Evolutionary conservation across 2,888 invertebrate genomes (phyloP), one percentile per base, ranked within the genome.

Genomic region (Blera fallax): DNA sequence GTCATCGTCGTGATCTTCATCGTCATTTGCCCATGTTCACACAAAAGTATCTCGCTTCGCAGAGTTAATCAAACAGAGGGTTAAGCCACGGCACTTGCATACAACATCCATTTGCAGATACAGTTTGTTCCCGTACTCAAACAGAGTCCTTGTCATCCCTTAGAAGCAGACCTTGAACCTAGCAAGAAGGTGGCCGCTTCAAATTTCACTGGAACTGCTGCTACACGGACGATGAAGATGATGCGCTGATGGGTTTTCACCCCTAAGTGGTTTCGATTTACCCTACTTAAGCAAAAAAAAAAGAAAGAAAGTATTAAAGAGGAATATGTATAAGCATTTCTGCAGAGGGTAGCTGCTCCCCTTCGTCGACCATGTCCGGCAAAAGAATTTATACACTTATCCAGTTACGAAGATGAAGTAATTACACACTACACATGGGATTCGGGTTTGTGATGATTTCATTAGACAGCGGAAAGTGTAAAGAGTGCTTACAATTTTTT

Each of bases 191-290:
- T 64, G 48, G 62, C 60, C 4, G 48, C 64, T 48, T 81, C 37
- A 48, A 37, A 69, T 81, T 69, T 81, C 76, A 69, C 37, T 45
- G 34, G 45, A 78, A 70, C 29, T 58, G 62, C 52, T 54, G 27
- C 60, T 78, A 40, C 54, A 37, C 56, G 29, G 43, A 29, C 58
- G 54, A 70, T 32, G 70, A 58, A 21, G 56, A 62, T 73, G 64
- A 64, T 43, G 60, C 32, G 45, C 60, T 72, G 72, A 50, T 62
- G 45, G 24, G 62, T 73, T 77, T 70, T 64, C 34, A 70, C 64
- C 70, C 81, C 77, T 82, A 70, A 82, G 77, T 82, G 81, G 81
- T 82, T 69, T 82, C 43, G 32, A 77, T 58, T 76, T 82, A 77
- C 70, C 34, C 62, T 48, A 67, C 54, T 27, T 14, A 21, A 48